Evolutionary conservation across 2,888 invertebrate genomes (phyloP).

Genomic region (Scrobipalpa atriplicella): DNA sequence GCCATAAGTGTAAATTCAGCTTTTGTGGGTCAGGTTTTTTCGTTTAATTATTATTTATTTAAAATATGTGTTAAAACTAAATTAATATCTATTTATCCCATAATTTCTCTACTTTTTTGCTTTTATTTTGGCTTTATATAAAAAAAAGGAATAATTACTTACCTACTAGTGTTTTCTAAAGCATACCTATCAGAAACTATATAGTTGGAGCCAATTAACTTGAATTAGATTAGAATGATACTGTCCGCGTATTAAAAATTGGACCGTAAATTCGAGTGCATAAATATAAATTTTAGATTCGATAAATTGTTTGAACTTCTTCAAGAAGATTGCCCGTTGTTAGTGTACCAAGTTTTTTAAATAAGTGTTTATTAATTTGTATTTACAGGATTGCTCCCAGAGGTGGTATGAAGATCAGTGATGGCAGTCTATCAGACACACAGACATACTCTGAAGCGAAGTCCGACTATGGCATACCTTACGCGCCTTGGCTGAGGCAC

Average conservation of each 20-base stretch:
- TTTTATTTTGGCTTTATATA: background rate
- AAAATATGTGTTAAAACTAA: too few relatives aligned
- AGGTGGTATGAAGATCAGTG: slow-evolving; percentile 84
- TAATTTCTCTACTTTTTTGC: background rate
- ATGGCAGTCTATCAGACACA: slow-evolving; percentile 93
- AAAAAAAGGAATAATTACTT: too few relatives aligned
- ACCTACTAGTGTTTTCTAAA: background rate
- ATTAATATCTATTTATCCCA: background rate
- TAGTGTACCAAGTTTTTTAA: background rate
- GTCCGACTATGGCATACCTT: slow-evolving; percentile 91
- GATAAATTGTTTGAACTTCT: too few relatives aligned
- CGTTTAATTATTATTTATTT: too few relatives aligned
- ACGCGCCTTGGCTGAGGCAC: slow-evolving; percentile 94
- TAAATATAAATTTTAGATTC: too few relatives aligned
- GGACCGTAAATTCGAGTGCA: too few relatives aligned
- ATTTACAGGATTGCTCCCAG: slow-evolving; percentile 71
- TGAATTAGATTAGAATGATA: too few relatives aligned
- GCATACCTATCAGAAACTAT: too few relatives aligned
- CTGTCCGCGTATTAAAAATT: too few relatives aligned
- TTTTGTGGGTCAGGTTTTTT: too few relatives aligned
- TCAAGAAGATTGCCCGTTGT: too few relatives aligned
- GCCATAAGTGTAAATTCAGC: background rate
- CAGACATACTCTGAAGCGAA: slow-evolving; percentile 88
- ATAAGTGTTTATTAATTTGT: background rate
- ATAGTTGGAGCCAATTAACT: too few relatives aligned